These are phyloP conservation scores for Magallana ariakensis DNA, from an alignment of 1,140 invertebrate species.

Conservation along the genomic window DNA sequence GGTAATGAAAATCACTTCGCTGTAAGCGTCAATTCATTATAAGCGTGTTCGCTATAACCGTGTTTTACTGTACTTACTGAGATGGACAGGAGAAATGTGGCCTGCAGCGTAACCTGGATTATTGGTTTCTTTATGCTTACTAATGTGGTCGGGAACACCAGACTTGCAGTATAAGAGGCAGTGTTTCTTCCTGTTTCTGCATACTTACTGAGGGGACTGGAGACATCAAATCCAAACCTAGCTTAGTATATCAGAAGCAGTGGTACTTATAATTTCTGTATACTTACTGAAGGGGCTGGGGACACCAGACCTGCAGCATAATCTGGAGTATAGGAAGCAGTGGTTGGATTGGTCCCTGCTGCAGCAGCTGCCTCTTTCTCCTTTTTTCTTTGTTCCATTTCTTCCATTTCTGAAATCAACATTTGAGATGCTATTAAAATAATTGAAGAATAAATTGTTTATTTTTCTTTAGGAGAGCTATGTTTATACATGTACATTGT, in stretches of 20 bases:
- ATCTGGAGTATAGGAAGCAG: conserved; percentile 84
- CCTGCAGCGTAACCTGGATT: conserved; percentile 88
- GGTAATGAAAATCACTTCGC: too few relatives aligned
- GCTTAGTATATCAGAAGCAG: too few relatives aligned
- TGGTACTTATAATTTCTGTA: too few relatives aligned
- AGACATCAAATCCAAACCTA: too few relatives aligned
- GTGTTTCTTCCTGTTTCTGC: not conserved
- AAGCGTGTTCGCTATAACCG: too few relatives aligned
- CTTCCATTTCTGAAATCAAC: conserved; percentile 86
- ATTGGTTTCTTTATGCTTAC: not conserved
- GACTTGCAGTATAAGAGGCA: conserved; percentile 86
- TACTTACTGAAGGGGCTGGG: conserved; percentile 77
- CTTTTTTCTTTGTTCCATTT: conserved; percentile 82
- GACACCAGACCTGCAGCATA: conserved; percentile 88
- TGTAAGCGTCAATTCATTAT: too few relatives aligned
- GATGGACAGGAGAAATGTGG: conserved; percentile 16
- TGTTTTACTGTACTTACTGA: too few relatives aligned
- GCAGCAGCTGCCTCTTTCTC: conserved; percentile 78
- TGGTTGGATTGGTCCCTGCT: conserved; percentile 80
- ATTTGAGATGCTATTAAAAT: too few relatives aligned
- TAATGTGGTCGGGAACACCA: conserved; percentile 80
- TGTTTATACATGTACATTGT: too few relatives aligned
- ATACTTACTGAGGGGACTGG: conserved; percentile 65
- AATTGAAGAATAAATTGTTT: too few relatives aligned
- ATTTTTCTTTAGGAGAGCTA: too few relatives aligned